Evolutionary conservation across 2,113 vertebrate species (phyloP), one percentile per base, ranked within the genome.

Genomic region (Alethe diademata): DNA sequence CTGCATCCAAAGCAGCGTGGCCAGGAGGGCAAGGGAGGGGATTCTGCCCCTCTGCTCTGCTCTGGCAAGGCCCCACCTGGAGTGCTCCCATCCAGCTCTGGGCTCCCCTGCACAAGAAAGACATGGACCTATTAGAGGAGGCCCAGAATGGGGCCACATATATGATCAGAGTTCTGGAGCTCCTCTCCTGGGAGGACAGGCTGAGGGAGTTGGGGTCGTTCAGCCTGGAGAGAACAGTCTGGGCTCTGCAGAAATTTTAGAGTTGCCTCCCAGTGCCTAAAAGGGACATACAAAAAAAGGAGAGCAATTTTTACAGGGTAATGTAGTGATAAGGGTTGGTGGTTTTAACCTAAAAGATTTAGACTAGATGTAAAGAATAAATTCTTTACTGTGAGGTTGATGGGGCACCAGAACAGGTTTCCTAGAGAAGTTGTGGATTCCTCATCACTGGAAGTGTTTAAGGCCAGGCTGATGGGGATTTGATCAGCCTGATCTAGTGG

Each of bases 261-360:
- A 36, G 11, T 31, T 60, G 45, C 53, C 14, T 76, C 36, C 18
- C 33, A 33, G 5, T 36, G 40, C 14, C 36, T 51, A 35, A 67
- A 67, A 13, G 17, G 16, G 14, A 7, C 20, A 36, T 51, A 25
- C 31, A 22, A 36, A 58, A 58, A 67, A 36, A 16, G 7, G 26
- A 51, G 22, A 67, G 9, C 4, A 5, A 36, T 35, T 66, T 58
- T 76, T 51, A 18, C 0, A 0, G 17, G 45, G 26, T 43, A 18
- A 14, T 1, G 6, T 40, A 40, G 15, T 56, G 19, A 11, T 35
- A 67, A 35, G 17, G 5, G 4, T 33, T 29, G 18, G 3, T 43
- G 22, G 19, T 20, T 45, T 45, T 33, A 33, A 60, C 22, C 13
- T 66, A 36, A 42, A 19, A 50, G 5, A 66, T 42, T 66, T 50